Percentiles rank a stretch among this genome's conserved stretches.
These are phyloP conservation scores for Brachionus koreanus DNA, from an alignment of 1,140 invertebrate genomes.

Conservation along the genomic window DNA sequence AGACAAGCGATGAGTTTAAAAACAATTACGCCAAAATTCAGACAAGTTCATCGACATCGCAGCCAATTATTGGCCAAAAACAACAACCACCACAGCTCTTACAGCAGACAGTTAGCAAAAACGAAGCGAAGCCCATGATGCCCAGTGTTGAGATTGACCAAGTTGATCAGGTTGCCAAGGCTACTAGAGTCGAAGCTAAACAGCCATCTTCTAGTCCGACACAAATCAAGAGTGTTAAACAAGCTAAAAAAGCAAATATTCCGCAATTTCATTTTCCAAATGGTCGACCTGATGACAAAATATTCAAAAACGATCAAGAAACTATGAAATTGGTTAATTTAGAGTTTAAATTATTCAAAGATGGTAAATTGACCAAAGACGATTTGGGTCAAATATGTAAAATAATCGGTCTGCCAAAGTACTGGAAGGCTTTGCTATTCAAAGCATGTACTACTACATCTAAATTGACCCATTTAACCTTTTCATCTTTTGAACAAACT, in stretches of 20 bases:
- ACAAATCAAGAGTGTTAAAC: neutral
- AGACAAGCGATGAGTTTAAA: neutral
- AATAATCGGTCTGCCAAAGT: constrained; percentile 66
- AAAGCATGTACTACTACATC: constrained; percentile 71
- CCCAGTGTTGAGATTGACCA: neutral
- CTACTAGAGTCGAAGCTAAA: neutral
- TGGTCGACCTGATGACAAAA: constrained; percentile 8
- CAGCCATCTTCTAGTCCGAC: neutral
- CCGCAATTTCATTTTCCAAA: constrained; percentile 43
- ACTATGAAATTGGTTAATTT: neutral
- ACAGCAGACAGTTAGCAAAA: neutral
- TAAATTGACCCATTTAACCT: constrained; percentile 68
- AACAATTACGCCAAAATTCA: neutral
- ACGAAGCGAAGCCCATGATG: neutral
- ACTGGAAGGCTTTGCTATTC: constrained; percentile 90
- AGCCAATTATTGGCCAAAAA: neutral
- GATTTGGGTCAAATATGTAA: constrained; percentile 15
- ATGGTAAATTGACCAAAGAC: constrained; percentile 23
- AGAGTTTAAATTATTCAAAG: constrained; percentile 30
- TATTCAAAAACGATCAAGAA: neutral
- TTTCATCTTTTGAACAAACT: constrained; percentile 76
- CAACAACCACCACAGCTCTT: constrained; percentile 17
- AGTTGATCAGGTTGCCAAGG: neutral
- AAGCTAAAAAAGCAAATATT: neutral
- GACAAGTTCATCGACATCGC: neutral